Evolutionary conservation across 2,888 invertebrate species (phyloP), one percentile per base, ranked within the genome.

Genomic region (Acleris sparsana): DNA sequence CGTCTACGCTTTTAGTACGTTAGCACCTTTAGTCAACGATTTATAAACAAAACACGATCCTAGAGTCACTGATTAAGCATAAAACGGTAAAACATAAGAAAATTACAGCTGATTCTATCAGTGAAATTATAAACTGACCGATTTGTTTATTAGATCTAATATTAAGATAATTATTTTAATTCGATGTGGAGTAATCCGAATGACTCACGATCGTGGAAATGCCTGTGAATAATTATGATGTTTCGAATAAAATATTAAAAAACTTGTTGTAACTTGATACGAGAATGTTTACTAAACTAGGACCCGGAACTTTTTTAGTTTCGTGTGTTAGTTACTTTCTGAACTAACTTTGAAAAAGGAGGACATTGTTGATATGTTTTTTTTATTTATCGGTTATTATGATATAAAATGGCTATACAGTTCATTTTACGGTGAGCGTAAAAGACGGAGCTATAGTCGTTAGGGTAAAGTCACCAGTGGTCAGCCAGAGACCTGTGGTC

Each of bases 191-290:
- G 43, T 63, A 63, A 63, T 71, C 68, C 58, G 64, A 70, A 61
- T 56, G 64, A 20, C n/a, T 69, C 69, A 69, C 63, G n/a, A 51
- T 29, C n/a, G 53, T 64, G 46, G 56, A 64, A 61, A 29, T 33
- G 46, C 53, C 52, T 62, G 63, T 70, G 66, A 66, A 68, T 68
- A 66, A 68, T 66, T 57, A 68, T 65, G 64, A 58, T 61, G 64
- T 64, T 60, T 57, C 18, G 60, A 61, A 68, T 68, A 64, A 62
- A 68, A 67, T 68, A 68, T 70, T 70, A 67, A 53, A 64, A 65
- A 65, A 64, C 69, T 67, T 16, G 70, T 58, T 70, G 71, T 60
- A 67, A 71, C 39, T 7, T 60, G 68, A 71, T 69, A 71, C n/a
- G n/a, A n/a, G n/a, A n/a, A n/a, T 58, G 6, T n/a, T 16, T 44